phyloP scores from a whole-genome alignment of 2,113 vertebrate species.

The Tenebrosternarchus preto region DNA sequence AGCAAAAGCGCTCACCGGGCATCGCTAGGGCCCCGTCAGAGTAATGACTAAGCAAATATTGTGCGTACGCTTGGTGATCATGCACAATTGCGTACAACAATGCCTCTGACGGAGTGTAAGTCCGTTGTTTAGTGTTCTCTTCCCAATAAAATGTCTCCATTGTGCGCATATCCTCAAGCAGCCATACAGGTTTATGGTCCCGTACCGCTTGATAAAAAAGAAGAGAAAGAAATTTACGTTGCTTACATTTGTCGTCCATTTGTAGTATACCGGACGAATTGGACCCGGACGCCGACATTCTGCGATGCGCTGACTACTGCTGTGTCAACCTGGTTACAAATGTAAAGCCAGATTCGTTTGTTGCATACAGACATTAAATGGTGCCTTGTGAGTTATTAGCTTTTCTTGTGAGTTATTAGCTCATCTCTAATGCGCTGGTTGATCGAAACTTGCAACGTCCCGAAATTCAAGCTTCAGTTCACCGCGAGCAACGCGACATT shows the following conservation, averaged over 20 bases:
- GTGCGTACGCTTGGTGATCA: constrained; percentile 84
- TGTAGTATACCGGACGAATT: constrained; percentile 15
- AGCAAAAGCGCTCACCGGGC: constrained; percentile 83
- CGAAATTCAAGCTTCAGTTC: background rate
- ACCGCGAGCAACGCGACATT: background rate
- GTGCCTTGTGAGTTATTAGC: no score
- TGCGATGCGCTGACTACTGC: background rate
- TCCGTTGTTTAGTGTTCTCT: constrained; percentile 72
- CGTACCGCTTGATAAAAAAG: constrained; percentile 87
- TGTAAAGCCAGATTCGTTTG: background rate
- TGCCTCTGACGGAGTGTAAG: constrained; percentile 84
- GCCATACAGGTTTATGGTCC: constrained; percentile 86
- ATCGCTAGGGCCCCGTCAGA: constrained; percentile 79
- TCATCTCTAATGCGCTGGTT: no score
- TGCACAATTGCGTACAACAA: constrained; percentile 88
- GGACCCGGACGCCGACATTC: constrained; percentile 3
- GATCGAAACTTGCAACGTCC: no score
- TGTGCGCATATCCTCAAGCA: constrained; percentile 88
- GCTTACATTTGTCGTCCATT: constrained; percentile 68
- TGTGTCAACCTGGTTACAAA: background rate
- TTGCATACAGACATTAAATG: background rate
- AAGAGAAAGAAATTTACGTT: constrained; percentile 78
- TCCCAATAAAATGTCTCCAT: constrained; percentile 86
- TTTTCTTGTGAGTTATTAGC: no score
- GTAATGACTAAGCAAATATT: constrained; percentile 79